Conservation (phyloP, 2,888 invertebrate species). For the Phortica magna region DNA sequence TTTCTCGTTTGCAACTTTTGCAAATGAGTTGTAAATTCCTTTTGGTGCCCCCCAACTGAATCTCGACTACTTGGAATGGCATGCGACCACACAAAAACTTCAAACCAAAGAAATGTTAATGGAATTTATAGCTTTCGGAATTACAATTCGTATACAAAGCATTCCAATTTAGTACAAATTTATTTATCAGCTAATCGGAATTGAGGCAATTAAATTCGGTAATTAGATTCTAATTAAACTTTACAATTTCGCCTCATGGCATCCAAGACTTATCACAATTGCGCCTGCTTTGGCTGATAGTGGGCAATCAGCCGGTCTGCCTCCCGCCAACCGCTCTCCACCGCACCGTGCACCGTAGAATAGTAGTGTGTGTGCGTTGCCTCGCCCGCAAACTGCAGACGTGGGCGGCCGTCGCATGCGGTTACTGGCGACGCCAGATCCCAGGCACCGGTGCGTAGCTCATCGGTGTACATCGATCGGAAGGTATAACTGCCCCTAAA, state of each 20-base stretch:
- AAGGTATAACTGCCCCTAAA: conserved; percentile 84
- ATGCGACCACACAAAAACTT: neutral
- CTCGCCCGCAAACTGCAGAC: conserved; percentile 84
- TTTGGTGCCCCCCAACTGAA: neutral
- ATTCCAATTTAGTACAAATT: too few relatives aligned
- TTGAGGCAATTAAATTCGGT: neutral
- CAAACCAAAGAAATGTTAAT: neutral
- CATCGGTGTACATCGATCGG: conserved; percentile 81
- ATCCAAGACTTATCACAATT: conserved; percentile 49
- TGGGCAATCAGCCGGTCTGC: conserved; percentile 81
- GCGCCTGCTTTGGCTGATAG: conserved; percentile 62
- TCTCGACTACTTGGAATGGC: neutral
- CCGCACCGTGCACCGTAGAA: conserved; percentile 85
- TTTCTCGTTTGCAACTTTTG: neutral
- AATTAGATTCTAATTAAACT: neutral
- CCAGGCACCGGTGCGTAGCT: conserved; percentile 79
- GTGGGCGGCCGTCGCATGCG: conserved; percentile 75
- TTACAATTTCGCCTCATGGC: neutral
- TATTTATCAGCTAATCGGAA: neutral
- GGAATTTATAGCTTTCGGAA: neutral
- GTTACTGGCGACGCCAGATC: conserved; percentile 80
- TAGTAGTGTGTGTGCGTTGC: conserved; percentile 83
- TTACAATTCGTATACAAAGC: neutral
- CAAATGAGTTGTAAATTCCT: conserved; percentile 13
- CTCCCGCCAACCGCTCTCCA: conserved; percentile 86